These are phyloP conservation scores for Emydura subglobosa DNA, from an alignment of 2,113 vertebrate genomes.

Conservation along the genomic window DNA sequence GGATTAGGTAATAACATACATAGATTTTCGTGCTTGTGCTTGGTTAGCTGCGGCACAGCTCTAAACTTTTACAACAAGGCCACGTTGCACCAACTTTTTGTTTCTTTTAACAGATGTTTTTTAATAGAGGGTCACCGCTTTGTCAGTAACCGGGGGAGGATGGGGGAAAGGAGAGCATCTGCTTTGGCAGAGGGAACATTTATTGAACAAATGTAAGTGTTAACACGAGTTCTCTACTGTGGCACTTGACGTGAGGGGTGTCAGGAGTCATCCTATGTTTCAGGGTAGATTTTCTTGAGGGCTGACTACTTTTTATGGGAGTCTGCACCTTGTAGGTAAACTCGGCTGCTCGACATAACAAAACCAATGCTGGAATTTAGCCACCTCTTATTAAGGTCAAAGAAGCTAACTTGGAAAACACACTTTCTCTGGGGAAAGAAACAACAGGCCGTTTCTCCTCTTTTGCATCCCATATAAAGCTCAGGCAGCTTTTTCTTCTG, in stretches of 20 bases:
- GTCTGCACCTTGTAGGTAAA: neutral
- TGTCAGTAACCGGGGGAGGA: neutral
- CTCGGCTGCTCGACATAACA: neutral
- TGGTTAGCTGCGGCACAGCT: neutral
- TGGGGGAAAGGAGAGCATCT: neutral
- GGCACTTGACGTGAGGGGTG: neutral
- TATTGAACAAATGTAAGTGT: neutral
- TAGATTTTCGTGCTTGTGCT: too few species aligned
- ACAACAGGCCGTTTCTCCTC: neutral
- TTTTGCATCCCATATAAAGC: neutral
- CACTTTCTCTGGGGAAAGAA: neutral
- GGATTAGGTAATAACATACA: too few species aligned
- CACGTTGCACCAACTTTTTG: neutral
- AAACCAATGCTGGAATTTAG: neutral
- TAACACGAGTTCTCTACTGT: neutral
- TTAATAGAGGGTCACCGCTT: neutral
- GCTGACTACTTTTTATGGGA: neutral
- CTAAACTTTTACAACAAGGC: neutral
- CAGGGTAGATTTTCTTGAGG: neutral
- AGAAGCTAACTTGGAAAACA: neutral
- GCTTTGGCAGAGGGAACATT: neutral
- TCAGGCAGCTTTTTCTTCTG: fast-evolving
- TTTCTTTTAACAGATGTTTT: neutral
- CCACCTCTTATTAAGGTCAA: neutral
- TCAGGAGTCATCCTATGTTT: neutral